Percentiles rank a stretch among this genome's conserved stretches.
phyloP scores from a whole-genome alignment of 2,888 invertebrate species.

The Parnassius apollo region DNA sequence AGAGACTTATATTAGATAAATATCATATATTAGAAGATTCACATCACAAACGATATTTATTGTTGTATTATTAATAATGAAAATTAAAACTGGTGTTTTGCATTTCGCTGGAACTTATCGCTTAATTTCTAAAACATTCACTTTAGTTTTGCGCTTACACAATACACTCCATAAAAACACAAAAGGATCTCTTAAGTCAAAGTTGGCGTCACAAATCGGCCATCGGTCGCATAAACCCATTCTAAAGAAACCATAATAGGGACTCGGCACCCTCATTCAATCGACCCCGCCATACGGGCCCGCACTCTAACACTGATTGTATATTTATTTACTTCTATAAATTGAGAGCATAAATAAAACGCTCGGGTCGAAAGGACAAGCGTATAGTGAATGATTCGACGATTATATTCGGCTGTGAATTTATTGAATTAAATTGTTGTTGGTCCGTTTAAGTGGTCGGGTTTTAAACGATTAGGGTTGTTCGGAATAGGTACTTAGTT shows the following conservation, averaged over 20 bases:
- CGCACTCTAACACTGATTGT: constrained; percentile 44
- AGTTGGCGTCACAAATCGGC: constrained; percentile 21
- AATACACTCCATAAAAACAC: background rate
- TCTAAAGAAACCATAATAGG: constrained; percentile 29
- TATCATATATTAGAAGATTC: too few relatives aligned
- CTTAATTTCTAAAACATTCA: background rate
- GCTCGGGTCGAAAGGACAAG: constrained; percentile 41
- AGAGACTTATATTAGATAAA: too few relatives aligned
- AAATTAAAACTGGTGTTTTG: too few relatives aligned
- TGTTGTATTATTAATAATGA: too few relatives aligned
- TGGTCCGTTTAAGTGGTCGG: constrained; percentile 25
- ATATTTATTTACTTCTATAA: constrained; percentile 40
- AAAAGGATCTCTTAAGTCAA: constrained; percentile 23
- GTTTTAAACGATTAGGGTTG: constrained; percentile 26
- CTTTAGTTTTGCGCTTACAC: background rate
- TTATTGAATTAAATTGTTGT: constrained; percentile 64
- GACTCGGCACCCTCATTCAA: constrained; percentile 41
- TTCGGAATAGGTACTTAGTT: background rate
- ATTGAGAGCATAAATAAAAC: constrained; percentile 42
- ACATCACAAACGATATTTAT: too few relatives aligned
- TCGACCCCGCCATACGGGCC: constrained; percentile 39
- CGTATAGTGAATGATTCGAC: constrained; percentile 67
- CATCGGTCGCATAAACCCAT: constrained; percentile 5
- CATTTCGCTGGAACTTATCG: background rate
- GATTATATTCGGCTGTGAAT: constrained; percentile 60